Base-by-base conservation (phyloP, 1,140 invertebrate genomes). In the Cephus cinctus region DNA sequence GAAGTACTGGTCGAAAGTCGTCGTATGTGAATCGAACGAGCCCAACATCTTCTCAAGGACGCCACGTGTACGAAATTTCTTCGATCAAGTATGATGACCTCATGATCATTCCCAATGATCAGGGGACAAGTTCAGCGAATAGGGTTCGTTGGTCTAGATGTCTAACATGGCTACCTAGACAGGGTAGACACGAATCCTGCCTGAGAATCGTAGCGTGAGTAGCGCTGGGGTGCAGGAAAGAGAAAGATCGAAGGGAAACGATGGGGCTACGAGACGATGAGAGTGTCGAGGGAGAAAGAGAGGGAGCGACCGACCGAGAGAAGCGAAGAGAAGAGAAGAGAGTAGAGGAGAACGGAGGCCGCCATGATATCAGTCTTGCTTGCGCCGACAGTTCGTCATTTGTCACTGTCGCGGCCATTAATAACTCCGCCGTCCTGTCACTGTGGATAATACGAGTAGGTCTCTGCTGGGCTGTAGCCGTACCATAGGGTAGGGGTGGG, bases 331-430 rank as follows among this genome's bases (percentile, higher is more conserved):
- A n/a, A 35, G 31, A 32, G 43, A 47, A 46, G 57, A 58, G 57
- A 50, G 63, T 63, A 57, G 64, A 62, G 67, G 69, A 61, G 65
- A 66, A 67, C 60, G 65, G 69, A 72, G 72, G 65, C 73, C 71
- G 69, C 74, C 73, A 75, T 73, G 69, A 71, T 76, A 76, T 75
- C 73, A 76, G 74, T 76, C 74, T 75, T 76, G 74, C 74, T 76
- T 76, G 74, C 73, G 73, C 71, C 72, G 74, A 76, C 74, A 75
- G 74, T 76, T 75, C 74, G 73, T 76, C 73, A 75, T 76, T 75
- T 76, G 73, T 75, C 72, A 76, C 67, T 75, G 74, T 76, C 74
- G 65, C 62, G 60, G 73, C 73, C 74, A 76, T 76, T 76, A 76
- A 76, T 76, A 76, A 75, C 73, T 75, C 68, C 69, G 60, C 68